A percentile compares a stretch with the other conserved stretches of the same genome.
phyloP scores from a whole-genome alignment of 2,888 invertebrate genomes.

The Acheta domesticus region DNA sequence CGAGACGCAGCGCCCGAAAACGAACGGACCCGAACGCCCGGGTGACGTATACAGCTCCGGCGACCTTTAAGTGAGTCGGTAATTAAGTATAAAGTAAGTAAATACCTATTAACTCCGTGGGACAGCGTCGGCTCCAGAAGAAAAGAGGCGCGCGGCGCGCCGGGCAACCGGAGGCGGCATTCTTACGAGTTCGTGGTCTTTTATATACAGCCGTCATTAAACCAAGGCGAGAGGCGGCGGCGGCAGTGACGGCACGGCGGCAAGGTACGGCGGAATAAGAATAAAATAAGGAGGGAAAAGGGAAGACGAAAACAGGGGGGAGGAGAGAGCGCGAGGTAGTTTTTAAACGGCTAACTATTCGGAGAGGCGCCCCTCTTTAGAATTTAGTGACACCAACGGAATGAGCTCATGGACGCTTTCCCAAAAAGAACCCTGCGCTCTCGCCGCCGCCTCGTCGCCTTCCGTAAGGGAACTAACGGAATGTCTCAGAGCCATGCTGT shows the following conservation, averaged over 20 bases:
- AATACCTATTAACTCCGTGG: slow-evolving; percentile 2
- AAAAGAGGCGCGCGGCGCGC: slow-evolving; percentile 1
- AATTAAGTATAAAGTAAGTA: slow-evolving; percentile 18
- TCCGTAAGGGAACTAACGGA: no score
- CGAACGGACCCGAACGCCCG: not conserved
- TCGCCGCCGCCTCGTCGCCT: no score
- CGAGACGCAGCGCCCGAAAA: not conserved
- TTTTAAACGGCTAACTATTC: slow-evolving; percentile 8
- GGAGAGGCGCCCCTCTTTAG: not conserved
- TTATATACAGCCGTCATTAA: slow-evolving; percentile 18
- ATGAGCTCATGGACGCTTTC: not conserved
- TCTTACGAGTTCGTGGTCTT: not conserved
- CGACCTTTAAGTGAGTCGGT: slow-evolving; percentile 3
- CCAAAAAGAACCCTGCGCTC: no score
- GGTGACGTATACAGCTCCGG: not conserved
- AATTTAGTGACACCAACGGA: slow-evolving; percentile 5
- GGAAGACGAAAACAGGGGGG: not conserved
- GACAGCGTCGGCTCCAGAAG: slow-evolving; percentile 18
- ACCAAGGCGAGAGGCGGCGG: not conserved
- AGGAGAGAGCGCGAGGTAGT: not conserved
- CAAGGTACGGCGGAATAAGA: not conserved
- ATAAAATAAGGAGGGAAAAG: not conserved
- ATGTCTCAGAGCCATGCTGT: no score
- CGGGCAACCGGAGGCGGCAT: not conserved
- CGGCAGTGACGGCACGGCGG: not conserved